A percentile compares a stretch with the other conserved stretches of the same genome.
These are phyloP conservation scores for Parapristionchus giblindavisi DNA, from an alignment of 2,888 invertebrate species.

Conservation along the genomic window DNA sequence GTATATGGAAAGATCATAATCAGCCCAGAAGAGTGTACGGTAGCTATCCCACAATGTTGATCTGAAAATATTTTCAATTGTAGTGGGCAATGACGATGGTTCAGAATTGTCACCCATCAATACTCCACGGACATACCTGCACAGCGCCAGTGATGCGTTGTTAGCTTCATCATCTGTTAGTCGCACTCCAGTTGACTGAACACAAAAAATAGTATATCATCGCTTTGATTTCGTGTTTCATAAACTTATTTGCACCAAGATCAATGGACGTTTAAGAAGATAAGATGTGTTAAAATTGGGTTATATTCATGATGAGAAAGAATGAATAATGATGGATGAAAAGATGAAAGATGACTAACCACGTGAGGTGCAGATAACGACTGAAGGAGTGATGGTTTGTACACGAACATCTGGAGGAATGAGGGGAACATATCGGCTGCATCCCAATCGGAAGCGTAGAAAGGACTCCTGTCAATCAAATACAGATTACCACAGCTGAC, in stretches of 20 bases:
- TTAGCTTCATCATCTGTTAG: conserved; percentile 58
- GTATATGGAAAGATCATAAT: conserved; percentile 64
- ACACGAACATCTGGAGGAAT: conserved; percentile 76
- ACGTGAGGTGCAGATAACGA: conserved; percentile 60
- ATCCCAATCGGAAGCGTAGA: conserved; percentile 84
- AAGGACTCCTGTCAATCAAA: conserved; percentile 43
- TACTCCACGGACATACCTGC: conserved; percentile 15
- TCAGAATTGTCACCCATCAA: not conserved
- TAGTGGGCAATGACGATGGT: too few relatives aligned
- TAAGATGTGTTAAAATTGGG: too few relatives aligned
- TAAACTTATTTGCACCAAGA: too few relatives aligned
- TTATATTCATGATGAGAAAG: too few relatives aligned
- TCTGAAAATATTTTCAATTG: conserved; percentile 45
- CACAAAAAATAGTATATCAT: not conserved
- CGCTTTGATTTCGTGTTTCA: not conserved
- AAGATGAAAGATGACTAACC: too few relatives aligned
- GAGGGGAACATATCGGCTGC: conserved; percentile 84
- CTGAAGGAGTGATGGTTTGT: conserved; percentile 63
- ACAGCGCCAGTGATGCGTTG: conserved; percentile 56
- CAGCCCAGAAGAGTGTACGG: conserved; percentile 67
- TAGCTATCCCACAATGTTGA: conserved; percentile 66
- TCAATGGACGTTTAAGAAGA: too few relatives aligned
- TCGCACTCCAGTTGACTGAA: conserved; percentile 55
- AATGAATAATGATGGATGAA: too few relatives aligned
- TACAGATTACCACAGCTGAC: not conserved